Conservation (phyloP, 1,140 invertebrate species). For the Drosophila neocordata region DNA sequence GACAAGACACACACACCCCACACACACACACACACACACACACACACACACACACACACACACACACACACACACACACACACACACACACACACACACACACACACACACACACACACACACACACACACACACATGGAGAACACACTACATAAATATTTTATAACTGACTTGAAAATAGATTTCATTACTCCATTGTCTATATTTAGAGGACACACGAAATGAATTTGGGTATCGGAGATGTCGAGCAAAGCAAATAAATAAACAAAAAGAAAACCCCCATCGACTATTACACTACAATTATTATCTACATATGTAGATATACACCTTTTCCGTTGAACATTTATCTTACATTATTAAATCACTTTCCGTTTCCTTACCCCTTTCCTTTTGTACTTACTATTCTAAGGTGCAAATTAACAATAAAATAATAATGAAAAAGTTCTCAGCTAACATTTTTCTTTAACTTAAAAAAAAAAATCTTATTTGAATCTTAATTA, state of each 20-base stretch:
- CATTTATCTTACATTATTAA: no score
- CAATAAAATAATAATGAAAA: no score
- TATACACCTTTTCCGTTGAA: neutral
- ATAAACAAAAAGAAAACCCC: conserved; percentile 3
- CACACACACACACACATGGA: neutral
- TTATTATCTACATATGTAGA: conserved; percentile 19
- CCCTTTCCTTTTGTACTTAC: no score
- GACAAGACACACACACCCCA: conserved; percentile 32
- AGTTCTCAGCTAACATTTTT: no score
- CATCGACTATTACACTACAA: conserved; percentile 10
- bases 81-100: conserved; percentile 23
- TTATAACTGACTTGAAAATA: conserved; percentile 75
- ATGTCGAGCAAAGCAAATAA: neutral
- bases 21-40: neutral
- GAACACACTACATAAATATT: conserved; percentile 53
- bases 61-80: neutral
- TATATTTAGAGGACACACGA: conserved; percentile 62
- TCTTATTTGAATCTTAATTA: no score
- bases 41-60: neutral
- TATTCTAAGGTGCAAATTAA: no score
- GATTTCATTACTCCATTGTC: conserved; percentile 72
- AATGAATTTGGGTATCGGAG: conserved; percentile 24
- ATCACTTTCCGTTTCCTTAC: no score
- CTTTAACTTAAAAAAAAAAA: no score
- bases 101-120: neutral